Percentiles rank a stretch among this genome's conserved stretches.
These are phyloP conservation scores for Microctenopoma steveboyesi DNA, from an alignment of 2,797 vertebrate genomes.

Conservation along the genomic window DNA sequence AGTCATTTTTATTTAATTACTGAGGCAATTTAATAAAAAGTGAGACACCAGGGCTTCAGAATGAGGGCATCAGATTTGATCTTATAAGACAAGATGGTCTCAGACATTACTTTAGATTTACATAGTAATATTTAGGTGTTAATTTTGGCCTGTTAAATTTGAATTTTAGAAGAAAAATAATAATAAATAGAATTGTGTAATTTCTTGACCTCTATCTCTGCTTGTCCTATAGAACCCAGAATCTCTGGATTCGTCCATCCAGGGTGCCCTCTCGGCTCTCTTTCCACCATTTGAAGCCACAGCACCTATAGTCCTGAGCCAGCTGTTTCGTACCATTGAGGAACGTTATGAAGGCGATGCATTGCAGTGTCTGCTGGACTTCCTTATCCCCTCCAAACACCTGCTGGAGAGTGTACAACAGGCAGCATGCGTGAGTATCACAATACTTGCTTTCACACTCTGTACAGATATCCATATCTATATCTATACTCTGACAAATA, in stretches of 20 bases:
- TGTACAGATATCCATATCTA: no score
- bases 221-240: conserved; percentile 83
- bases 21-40: neutral
- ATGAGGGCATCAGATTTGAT: conserved; percentile 9
- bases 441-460: neutral
- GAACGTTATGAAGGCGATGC: conserved; percentile 91
- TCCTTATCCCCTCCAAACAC: conserved; percentile 94
- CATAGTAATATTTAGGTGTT: no score
- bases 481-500: neutral
- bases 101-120: no score
- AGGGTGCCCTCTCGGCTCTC: conserved; percentile 88
- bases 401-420: conserved; percentile 92
- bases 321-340: conserved; percentile 94
- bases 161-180: neutral
- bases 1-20: neutral
- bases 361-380: conserved; percentile 91
- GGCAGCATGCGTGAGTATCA: conserved; percentile 91
- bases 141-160: neutral
- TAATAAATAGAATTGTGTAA: no score
- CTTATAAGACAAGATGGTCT: no score
- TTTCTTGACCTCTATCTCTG: neutral
- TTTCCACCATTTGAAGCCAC: conserved; percentile 94
- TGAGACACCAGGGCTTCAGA: neutral
- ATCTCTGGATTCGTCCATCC: conserved; percentile 91
- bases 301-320: conserved; percentile 90